Percentiles rank a stretch among this genome's conserved stretches.
Conservation (phyloP, 2,113 vertebrate species). For the Phyllostomus hastatus region DNA sequence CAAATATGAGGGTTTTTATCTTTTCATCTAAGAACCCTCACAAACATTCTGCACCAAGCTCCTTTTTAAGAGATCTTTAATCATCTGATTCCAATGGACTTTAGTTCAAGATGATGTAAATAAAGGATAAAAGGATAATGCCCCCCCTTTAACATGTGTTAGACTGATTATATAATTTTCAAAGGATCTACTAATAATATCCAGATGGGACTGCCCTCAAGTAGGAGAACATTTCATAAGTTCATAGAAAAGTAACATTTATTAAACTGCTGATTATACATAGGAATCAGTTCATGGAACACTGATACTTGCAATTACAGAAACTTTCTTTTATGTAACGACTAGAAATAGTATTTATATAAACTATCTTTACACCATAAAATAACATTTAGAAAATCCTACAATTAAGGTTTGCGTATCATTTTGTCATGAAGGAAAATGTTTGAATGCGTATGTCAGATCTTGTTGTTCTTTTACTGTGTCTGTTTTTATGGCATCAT, state of each 20-base stretch:
- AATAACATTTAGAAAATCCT: neutral
- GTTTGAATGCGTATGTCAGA: neutral
- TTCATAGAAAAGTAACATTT: neutral
- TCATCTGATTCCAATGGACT: neutral
- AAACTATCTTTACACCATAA: neutral
- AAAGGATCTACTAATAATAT: neutral
- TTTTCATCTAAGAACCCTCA: neutral
- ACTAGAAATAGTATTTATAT: neutral
- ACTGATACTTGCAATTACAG: neutral
- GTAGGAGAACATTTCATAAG: neutral
- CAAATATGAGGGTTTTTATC: neutral
- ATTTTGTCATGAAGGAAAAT: neutral
- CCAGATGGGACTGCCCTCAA: neutral
- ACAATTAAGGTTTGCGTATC: neutral
- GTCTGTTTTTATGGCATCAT: neutral
- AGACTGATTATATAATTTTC: neutral
- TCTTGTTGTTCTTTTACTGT: neutral
- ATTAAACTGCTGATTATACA: neutral
- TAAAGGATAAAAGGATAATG: slow-evolving; percentile 26
- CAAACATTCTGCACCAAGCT: neutral
- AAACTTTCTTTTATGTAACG: neutral
- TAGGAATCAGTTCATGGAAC: neutral
- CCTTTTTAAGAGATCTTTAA: neutral
- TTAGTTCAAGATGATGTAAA: slow-evolving; percentile 17
- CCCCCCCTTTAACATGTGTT: neutral